Conservation (phyloP, 2,113 vertebrate species). For the Nothocercus julius region DNA sequence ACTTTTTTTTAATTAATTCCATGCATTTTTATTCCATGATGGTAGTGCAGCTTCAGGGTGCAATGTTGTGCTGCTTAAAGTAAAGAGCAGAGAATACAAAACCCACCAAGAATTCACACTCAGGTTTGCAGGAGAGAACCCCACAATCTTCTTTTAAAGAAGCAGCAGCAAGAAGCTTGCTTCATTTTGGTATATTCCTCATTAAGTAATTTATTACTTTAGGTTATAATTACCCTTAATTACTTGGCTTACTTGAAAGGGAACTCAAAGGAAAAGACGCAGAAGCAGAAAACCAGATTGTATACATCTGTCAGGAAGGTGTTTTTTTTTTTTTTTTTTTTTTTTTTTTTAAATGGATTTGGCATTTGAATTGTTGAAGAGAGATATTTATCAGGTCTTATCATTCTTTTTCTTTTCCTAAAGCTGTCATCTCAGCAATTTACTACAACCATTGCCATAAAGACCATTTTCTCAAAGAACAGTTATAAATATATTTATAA, state of each 20-base stretch:
- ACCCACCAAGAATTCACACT: neutral
- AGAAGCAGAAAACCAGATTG: neutral
- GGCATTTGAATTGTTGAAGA: neutral
- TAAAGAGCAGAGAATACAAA: neutral
- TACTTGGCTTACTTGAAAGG: neutral
- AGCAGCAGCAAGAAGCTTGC: neutral
- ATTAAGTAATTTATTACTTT: neutral
- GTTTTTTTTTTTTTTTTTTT: too few species aligned
- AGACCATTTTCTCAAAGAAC: neutral
- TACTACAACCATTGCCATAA: neutral
- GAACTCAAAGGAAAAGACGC: neutral
- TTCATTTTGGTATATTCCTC: neutral
- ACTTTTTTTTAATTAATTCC: neutral
- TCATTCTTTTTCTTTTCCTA: neutral
- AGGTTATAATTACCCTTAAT: neutral
- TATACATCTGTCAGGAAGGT: neutral
- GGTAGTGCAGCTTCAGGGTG: neutral
- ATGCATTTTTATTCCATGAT: neutral
- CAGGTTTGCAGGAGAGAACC: neutral
- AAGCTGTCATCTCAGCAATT: neutral
- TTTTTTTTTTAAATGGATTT: neutral
- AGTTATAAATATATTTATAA: neutral
- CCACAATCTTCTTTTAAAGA: neutral
- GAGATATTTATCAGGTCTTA: neutral
- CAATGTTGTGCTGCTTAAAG: neutral